Evolutionary conservation across 2,888 invertebrate species (phyloP), one percentile per base, ranked within the genome.

Genomic region (Phalera bucephala): DNA sequence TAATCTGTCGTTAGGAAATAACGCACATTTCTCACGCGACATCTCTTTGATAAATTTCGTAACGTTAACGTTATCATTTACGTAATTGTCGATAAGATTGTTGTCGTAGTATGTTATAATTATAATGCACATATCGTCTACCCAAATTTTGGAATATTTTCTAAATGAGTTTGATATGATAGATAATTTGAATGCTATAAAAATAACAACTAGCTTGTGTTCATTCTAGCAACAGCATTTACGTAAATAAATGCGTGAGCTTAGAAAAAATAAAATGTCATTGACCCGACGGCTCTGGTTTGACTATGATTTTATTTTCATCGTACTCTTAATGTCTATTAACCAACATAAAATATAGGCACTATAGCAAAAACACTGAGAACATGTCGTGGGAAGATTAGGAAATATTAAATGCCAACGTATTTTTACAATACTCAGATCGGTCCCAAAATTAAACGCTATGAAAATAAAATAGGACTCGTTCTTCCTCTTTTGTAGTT

Each of bases 41-140:
- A n/a, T n/a, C n/a, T 14, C 8, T 8, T 22, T 4, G 6, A 8
- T 5, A 15, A 28, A 15, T 28, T 15, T 28, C 28, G 15, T 28
- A 28, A 28, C 6, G 4, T 8, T 9, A n/a, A 14, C 15, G n/a
- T 28, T 15, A 28, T 28, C 28, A 5, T 14, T n/a, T 28, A 28
- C 28, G 28, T 15, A 28, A 28, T 15, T 15, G 15, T 9, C 0
- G 1, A 28, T 28, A 28, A 28, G 15, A 28, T 28, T 28, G 14
- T 8, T 28, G 28, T 28, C 28, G 14, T 28, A 28, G 15, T n/a
- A n/a, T 8, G 25, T 12, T 25, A 25, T 12, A 25, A 25, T 25
- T 25, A 25, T 25, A 12, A 1, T 7, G 7, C 6, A 17, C 7
- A 13, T 25, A 25, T 8, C 12, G 12, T 12, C 12, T 13, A 25